Conservation (phyloP, 2,797 vertebrate species). For the Pangasius macronema region DNA sequence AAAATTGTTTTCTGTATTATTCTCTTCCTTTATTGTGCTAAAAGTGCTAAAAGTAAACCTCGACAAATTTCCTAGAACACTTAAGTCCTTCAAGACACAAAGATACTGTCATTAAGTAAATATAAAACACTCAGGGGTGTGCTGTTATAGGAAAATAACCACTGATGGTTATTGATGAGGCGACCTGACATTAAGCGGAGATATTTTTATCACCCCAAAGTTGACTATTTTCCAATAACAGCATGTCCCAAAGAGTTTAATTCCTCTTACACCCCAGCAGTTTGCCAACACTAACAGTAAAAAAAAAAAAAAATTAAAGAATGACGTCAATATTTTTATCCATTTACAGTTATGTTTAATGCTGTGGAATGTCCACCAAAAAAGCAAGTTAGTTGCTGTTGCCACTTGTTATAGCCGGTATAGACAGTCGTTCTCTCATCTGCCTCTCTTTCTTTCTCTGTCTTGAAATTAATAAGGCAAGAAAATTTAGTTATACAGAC, state of each 20-base stretch:
- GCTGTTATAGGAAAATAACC: not conserved
- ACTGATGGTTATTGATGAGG: not conserved
- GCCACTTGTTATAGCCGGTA: not conserved
- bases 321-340: not conserved
- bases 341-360: not conserved
- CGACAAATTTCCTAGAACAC: not conserved
- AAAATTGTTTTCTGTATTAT: not conserved
- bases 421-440: not conserved
- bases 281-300: not conserved
- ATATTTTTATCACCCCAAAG: not conserved
- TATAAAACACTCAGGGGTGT: not conserved
- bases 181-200: not conserved
- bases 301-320: not conserved
- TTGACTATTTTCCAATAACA: not conserved
- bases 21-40: not conserved
- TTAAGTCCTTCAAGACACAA: not conserved
- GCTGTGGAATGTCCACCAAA: not conserved
- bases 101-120: not conserved
- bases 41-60: not conserved
- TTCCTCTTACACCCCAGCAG: not conserved
- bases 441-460: not conserved
- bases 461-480: not conserved
- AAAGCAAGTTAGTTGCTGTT: not conserved
- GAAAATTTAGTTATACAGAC: not conserved
- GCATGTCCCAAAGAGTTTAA: not conserved